phyloP scores from a whole-genome alignment of 2,888 invertebrate genomes.

The Caenorhabditis sp. region DNA sequence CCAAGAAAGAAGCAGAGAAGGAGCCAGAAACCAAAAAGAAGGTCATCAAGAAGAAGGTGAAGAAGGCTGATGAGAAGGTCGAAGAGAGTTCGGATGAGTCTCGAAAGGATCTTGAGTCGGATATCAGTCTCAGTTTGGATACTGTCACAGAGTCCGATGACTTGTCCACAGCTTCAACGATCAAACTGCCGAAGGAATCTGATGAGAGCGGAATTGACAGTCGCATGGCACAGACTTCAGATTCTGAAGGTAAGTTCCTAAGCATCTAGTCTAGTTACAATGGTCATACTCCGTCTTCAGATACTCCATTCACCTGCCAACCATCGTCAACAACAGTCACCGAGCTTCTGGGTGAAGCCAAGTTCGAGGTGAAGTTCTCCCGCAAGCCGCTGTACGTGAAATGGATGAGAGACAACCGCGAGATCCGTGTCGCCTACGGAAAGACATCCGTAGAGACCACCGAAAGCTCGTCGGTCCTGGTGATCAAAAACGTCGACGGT shows the following conservation, averaged over 20 bases:
- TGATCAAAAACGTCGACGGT: constrained; percentile 76
- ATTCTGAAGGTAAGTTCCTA: constrained; percentile 28
- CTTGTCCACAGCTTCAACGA: constrained; percentile 40
- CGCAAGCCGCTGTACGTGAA: constrained; percentile 58
- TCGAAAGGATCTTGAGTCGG: constrained; percentile 41
- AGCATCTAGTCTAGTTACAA: no score
- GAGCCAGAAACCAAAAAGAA: constrained; percentile 32
- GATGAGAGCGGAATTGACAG: constrained; percentile 63
- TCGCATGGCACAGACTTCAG: constrained; percentile 45
- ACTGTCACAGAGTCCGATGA: constrained; percentile 57
- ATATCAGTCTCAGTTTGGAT: constrained; percentile 53
- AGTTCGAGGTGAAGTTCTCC: constrained; percentile 41
- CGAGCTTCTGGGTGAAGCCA: constrained; percentile 30
- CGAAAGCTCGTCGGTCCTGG: constrained; percentile 45
- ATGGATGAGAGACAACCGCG: constrained; percentile 57
- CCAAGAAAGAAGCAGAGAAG: constrained; percentile 10
- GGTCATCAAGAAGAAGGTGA: constrained; percentile 35
- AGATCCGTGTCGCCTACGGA: constrained; percentile 57
- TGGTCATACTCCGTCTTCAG: constrained; percentile 4
- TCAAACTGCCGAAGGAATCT: constrained; percentile 53
- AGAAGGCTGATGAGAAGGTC: constrained; percentile 25
- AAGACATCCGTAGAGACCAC: constrained; percentile 60
- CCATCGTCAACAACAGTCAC: constrained; percentile 20
- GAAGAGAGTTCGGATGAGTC: constrained; percentile 35
- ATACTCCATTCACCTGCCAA: constrained; percentile 43